Conservation (phyloP, 2,113 vertebrate genomes). For the Calyptommatus sinebrachiatus region DNA sequence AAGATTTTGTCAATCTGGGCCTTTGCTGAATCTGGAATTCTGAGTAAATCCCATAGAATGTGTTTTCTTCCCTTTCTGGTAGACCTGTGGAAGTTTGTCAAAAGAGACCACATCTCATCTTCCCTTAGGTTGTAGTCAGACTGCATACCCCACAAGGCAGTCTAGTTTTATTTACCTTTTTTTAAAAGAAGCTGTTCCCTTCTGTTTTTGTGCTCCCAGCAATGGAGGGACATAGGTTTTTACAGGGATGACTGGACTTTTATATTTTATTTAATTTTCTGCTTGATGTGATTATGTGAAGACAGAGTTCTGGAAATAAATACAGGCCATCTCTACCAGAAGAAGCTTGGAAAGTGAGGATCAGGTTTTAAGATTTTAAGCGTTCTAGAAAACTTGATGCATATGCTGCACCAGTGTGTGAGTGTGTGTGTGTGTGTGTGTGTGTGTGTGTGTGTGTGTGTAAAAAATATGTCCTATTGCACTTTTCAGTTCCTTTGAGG, state of each 20-base stretch:
- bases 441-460: neutral
- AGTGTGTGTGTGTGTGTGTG: neutral
- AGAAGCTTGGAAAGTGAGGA: neutral
- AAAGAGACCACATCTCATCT: rapidly evolving
- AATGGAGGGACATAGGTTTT: neutral
- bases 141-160: rapidly evolving
- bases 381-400: neutral
- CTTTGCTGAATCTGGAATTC: rapidly evolving
- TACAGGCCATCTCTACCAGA: neutral
- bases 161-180: constrained; percentile 12
- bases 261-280: constrained; percentile 20
- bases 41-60: neutral
- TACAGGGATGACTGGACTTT: neutral
- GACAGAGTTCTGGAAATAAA: neutral
- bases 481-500: neutral
- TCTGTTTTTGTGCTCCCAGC: neutral
- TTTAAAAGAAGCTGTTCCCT: neutral
- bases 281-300: neutral
- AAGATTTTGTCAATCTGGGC: neutral
- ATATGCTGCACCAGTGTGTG: neutral
- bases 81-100: rapidly evolving
- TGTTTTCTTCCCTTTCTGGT: neutral
- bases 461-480: neutral
- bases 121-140: rapidly evolving
- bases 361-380: rapidly evolving